phyloP scores from a whole-genome alignment of 2,113 vertebrate species.

The Aythya baeri region DNA sequence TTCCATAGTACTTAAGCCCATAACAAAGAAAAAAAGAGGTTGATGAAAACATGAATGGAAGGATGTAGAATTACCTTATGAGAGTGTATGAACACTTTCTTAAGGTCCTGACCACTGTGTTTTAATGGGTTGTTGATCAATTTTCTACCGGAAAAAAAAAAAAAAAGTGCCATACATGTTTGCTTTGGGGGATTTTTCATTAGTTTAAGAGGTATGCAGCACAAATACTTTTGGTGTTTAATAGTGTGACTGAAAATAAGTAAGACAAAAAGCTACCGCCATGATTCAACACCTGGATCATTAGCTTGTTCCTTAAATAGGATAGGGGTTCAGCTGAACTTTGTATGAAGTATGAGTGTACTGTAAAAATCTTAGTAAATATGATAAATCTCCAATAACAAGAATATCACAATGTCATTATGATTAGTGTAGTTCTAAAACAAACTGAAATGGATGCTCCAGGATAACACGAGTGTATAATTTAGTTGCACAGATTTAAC shows the following conservation, averaged over 20 bases:
- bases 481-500: background rate
- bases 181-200: background rate
- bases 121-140: background rate
- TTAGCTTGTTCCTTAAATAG: background rate
- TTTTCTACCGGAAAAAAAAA: background rate
- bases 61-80: background rate
- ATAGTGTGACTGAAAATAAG: background rate
- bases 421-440: background rate
- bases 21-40: background rate
- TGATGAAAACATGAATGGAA: background rate
- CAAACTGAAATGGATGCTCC: background rate
- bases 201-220: background rate
- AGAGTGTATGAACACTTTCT: background rate
- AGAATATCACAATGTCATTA: background rate
- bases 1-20: background rate
- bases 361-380: background rate
- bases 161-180: background rate
- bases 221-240: background rate
- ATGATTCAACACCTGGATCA: background rate
- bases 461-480: background rate
- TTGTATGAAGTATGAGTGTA: background rate
- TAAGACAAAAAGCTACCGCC: background rate
- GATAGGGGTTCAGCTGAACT: background rate
- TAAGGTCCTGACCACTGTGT: background rate
- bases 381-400: background rate